Conservation (phyloP, 2,888 invertebrate genomes). For the Pristionchus maxplancki region DNA sequence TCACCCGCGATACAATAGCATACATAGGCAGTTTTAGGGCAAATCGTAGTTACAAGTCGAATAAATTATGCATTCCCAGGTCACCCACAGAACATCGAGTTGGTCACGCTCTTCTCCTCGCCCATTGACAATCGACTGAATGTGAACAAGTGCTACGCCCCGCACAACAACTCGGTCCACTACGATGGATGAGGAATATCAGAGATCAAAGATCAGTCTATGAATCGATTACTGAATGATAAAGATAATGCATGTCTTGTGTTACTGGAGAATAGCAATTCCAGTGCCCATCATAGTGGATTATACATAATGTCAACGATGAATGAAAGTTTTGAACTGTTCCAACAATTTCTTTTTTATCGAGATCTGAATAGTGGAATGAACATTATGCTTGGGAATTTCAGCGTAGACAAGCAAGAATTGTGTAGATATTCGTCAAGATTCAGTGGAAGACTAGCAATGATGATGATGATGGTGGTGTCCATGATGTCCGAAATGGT, state of each 20-base stretch:
- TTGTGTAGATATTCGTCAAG: neutral
- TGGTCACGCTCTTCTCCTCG: slow-evolving; percentile 17
- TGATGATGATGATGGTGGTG: slow-evolving; percentile 1
- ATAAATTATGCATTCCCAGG: neutral
- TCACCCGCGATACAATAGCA: too few species aligned
- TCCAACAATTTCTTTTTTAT: too few species aligned
- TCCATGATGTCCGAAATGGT: neutral
- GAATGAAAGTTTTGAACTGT: too few species aligned
- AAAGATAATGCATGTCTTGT: neutral
- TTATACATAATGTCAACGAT: too few species aligned
- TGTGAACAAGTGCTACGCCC: neutral
- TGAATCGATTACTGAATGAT: neutral
- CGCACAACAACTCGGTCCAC: slow-evolving; percentile 28
- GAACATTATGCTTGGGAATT: neutral
- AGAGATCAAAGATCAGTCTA: neutral
- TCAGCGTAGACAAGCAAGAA: neutral
- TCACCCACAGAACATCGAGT: neutral
- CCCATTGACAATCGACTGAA: neutral
- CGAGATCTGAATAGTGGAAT: neutral
- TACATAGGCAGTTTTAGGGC: too few species aligned
- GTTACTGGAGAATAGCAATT: neutral
- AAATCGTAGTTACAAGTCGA: too few species aligned
- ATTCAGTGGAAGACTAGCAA: neutral
- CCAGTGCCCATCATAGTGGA: too few species aligned
- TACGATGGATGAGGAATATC: slow-evolving; percentile 36